These are phyloP conservation scores for Cepphus grylle DNA, from an alignment of 2,113 vertebrate species.

Conservation along the genomic window DNA sequence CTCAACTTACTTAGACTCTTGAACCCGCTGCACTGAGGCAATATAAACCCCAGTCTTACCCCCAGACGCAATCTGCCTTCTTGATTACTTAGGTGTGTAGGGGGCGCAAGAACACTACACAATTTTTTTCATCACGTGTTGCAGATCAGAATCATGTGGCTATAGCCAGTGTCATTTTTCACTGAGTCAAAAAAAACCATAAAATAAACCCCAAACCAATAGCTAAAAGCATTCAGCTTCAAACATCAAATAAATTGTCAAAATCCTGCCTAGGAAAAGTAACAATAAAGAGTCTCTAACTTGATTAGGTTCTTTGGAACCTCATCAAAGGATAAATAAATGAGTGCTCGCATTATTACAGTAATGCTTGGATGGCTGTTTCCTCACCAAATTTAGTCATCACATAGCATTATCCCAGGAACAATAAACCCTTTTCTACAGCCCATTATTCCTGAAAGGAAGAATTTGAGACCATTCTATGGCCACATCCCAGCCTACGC, in stretches of 20 bases:
- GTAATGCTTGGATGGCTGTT: constrained; percentile 14
- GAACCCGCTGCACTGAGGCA: not conserved
- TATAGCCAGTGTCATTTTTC: not conserved
- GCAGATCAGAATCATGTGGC: not conserved
- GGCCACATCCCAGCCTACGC: not conserved
- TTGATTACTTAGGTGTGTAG: not conserved
- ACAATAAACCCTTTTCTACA: constrained; percentile 24
- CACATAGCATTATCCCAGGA: not conserved
- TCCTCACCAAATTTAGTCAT: constrained; percentile 26
- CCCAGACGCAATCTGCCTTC: accelerated
- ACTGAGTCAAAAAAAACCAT: not conserved
- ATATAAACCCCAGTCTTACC: not conserved
- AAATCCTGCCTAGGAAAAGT: not conserved
- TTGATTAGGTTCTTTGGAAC: constrained; percentile 28
- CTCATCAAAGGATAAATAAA: constrained; percentile 40
- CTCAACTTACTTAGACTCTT: not conserved
- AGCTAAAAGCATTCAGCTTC: not conserved
- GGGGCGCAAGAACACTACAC: accelerated
- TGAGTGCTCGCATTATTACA: not conserved
- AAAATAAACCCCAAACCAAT: not conserved
- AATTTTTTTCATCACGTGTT: not conserved
- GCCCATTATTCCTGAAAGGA: constrained; percentile 11
- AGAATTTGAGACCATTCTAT: not conserved
- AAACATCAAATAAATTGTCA: not conserved
- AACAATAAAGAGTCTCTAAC: not conserved